These are phyloP conservation scores for Enchytraeus crypticus DNA, from an alignment of 2,888 invertebrate genomes.

Conservation along the genomic window DNA sequence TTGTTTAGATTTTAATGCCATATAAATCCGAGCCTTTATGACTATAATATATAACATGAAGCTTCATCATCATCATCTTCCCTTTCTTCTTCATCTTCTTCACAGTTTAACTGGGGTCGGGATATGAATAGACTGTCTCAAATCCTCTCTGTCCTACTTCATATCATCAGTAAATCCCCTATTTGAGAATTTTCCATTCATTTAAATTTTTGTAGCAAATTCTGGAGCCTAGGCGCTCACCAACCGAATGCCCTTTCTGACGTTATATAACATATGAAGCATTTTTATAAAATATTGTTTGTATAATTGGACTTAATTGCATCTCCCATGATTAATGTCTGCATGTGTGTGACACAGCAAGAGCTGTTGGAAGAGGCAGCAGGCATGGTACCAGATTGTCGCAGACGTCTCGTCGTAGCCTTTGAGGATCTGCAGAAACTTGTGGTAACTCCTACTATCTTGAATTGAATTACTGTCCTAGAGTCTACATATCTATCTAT, in stretches of 20 bases:
- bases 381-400: constrained; percentile 13
- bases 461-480: too few relatives aligned
- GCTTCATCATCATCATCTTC: neutral
- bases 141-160: too few relatives aligned
- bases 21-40: too few relatives aligned
- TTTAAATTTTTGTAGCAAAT: too few relatives aligned
- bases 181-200: too few relatives aligned
- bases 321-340: neutral
- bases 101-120: neutral
- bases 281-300: neutral
- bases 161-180: too few relatives aligned
- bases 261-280: neutral
- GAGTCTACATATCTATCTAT: too few relatives aligned
- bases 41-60: too few relatives aligned
- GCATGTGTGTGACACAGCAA: neutral
- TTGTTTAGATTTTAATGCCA: too few relatives aligned
- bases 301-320: neutral
- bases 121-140: too few relatives aligned
- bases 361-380: constrained; percentile 11
- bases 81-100: neutral
- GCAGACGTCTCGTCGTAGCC: constrained; percentile 3
- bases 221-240: too few relatives aligned
- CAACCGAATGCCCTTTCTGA: too few relatives aligned
- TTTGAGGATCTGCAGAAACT: constrained; percentile 7
- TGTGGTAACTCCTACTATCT: neutral